These are phyloP conservation scores for Sitobion miscanthi DNA, from an alignment of 1,140 invertebrate species.

Conservation along the genomic window DNA sequence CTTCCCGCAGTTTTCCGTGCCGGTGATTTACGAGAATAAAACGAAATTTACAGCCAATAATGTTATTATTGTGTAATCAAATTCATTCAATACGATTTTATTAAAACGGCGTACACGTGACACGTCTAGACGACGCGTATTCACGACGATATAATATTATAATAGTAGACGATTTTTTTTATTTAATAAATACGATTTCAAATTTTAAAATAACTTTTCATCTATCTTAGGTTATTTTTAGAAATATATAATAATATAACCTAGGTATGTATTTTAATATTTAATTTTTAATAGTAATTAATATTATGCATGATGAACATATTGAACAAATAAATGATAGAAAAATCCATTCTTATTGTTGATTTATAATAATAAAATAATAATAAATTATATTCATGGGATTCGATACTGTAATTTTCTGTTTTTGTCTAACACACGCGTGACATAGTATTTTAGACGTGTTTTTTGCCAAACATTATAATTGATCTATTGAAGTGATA, in stretches of 20 bases:
- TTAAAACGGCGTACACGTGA: background rate
- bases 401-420: no score
- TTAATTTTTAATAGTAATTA: background rate
- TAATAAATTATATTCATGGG: background rate
- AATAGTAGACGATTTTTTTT: background rate
- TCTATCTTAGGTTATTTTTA: background rate
- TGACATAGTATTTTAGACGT: no score
- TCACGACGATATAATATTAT: background rate
- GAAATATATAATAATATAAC: background rate
- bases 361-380: background rate
- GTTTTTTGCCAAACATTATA: no score
- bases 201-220: background rate
- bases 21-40: background rate
- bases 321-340: background rate
- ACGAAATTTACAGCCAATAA: background rate
- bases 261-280: background rate
- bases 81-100: background rate
- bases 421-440: no score
- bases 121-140: background rate
- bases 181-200: background rate
- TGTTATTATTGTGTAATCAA: background rate
- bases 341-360: no score
- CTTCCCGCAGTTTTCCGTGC: background rate
- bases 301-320: background rate
- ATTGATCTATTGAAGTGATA: no score